A percentile compares a stretch with the other conserved stretches of the same genome.
phyloP scores from a whole-genome alignment of 2,888 invertebrate genomes.

The Cistogaster globosa region DNA sequence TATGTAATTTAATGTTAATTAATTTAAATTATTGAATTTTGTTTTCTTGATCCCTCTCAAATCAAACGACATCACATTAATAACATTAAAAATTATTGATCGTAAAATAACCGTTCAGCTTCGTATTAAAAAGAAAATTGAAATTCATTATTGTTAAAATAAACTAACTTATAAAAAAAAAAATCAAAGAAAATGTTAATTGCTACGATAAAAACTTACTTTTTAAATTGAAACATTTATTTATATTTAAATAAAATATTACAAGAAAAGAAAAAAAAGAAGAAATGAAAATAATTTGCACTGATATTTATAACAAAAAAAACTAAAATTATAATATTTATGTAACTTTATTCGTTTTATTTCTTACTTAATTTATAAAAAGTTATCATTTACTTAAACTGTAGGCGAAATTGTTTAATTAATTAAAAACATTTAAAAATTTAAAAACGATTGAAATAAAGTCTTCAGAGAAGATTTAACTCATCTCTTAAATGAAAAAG shows the following conservation, averaged over 20 bases:
- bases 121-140: conserved; percentile 17
- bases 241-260: conserved; percentile 42
- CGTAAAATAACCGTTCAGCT: conserved; percentile 41
- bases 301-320: conserved; percentile 65
- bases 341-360: conserved; percentile 21
- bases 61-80: conserved; percentile 28
- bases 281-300: conserved; percentile 27
- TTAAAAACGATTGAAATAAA: neutral
- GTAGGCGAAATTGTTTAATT: conserved; percentile 17
- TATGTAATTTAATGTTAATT: conserved; percentile 39
- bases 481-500: too few relatives aligned
- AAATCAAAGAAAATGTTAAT: conserved; percentile 53
- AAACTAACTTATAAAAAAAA: conserved; percentile 6
- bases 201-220: conserved; percentile 21
- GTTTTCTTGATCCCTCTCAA: neutral
- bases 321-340: conserved; percentile 13
- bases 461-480: neutral
- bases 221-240: conserved; percentile 38
- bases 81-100: conserved; percentile 49
- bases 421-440: neutral
- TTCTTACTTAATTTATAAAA: conserved; percentile 16
- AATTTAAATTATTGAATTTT: conserved; percentile 67
- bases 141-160: conserved; percentile 60
- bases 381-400: conserved; percentile 22
- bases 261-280: conserved; percentile 19